These are phyloP conservation scores for Loris lydekkerianus DNA, from an alignment of 2,797 vertebrate genomes.

Conservation along the genomic window DNA sequence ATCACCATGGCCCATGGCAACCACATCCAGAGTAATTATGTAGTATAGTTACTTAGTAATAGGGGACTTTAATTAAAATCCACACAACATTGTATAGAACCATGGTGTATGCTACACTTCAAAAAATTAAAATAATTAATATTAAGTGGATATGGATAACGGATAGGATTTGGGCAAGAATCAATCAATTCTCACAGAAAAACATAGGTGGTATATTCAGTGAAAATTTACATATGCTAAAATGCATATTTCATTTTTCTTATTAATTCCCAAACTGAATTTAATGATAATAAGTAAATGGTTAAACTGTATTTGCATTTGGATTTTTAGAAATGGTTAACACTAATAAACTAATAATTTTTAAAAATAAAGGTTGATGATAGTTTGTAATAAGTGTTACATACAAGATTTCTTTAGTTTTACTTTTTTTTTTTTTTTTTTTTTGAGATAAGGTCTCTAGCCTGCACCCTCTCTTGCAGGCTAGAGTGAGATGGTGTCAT, in stretches of 20 bases:
- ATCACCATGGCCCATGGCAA: background rate
- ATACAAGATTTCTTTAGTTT: background rate
- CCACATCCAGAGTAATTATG: conserved; percentile 26
- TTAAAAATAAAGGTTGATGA: background rate
- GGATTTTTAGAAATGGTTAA: background rate
- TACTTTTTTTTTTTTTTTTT: too few species aligned
- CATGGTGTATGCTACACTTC: background rate
- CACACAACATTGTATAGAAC: conserved; percentile 55
- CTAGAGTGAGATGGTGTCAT: too few species aligned
- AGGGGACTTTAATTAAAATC: conserved; percentile 69
- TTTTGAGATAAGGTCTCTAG: too few species aligned
- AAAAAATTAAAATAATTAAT: background rate
- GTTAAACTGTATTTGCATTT: background rate
- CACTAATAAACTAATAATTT: background rate
- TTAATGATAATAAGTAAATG: background rate
- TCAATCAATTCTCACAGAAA: background rate
- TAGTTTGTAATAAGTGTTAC: background rate
- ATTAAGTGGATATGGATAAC: background rate
- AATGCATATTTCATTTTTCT: background rate
- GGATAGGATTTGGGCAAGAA: background rate
- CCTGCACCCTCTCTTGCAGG: too few species aligned
- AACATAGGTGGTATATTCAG: background rate
- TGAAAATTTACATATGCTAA: background rate
- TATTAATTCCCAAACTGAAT: background rate
- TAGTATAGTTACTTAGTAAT: conserved; percentile 1